phyloP scores from a whole-genome alignment of 2,797 vertebrate genomes.

The Scarus forsteni region DNA sequence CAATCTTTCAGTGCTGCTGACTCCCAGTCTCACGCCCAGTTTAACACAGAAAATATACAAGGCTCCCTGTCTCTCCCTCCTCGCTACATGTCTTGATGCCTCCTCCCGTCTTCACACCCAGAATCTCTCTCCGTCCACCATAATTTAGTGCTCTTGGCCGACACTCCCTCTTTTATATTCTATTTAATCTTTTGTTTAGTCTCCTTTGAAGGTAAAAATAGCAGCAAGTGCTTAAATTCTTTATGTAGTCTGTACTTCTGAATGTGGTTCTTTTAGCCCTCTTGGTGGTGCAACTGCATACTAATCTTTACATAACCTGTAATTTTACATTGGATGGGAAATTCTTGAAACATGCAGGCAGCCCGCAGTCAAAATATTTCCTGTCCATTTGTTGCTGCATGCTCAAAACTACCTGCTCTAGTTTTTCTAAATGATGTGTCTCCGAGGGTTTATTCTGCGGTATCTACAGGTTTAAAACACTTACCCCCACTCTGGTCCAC shows the following conservation, averaged over 20 bases:
- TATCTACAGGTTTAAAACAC: too few species aligned
- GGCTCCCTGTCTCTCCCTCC: constrained; percentile 5
- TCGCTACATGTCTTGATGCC: constrained; percentile 31
- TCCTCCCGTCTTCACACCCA: constrained; percentile 36
- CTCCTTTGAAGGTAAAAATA: constrained; percentile 37
- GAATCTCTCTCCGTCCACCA: constrained; percentile 26
- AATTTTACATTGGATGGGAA: constrained; percentile 40
- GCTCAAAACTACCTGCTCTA: too few species aligned
- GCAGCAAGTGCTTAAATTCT: constrained; percentile 37
- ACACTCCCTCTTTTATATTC: constrained; percentile 17
- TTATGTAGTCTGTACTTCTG: constrained; percentile 21
- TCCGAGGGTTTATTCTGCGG: too few species aligned
- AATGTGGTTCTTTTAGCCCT: constrained; percentile 35
- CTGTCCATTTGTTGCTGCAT: background rate
- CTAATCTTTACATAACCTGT: constrained; percentile 56
- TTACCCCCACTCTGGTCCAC: too few species aligned
- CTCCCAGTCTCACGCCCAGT: constrained; percentile 71
- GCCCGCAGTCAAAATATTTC: constrained; percentile 13
- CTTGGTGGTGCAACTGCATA: constrained; percentile 32
- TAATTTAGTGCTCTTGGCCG: constrained; percentile 35
- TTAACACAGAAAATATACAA: constrained; percentile 62
- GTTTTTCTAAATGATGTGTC: too few species aligned
- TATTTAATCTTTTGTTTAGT: constrained; percentile 35
- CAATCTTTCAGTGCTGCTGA: constrained; percentile 60
- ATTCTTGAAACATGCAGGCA: constrained; percentile 37